These are phyloP conservation scores for Guaruba guarouba DNA, from an alignment of 2,113 vertebrate species.

Conservation along the genomic window DNA sequence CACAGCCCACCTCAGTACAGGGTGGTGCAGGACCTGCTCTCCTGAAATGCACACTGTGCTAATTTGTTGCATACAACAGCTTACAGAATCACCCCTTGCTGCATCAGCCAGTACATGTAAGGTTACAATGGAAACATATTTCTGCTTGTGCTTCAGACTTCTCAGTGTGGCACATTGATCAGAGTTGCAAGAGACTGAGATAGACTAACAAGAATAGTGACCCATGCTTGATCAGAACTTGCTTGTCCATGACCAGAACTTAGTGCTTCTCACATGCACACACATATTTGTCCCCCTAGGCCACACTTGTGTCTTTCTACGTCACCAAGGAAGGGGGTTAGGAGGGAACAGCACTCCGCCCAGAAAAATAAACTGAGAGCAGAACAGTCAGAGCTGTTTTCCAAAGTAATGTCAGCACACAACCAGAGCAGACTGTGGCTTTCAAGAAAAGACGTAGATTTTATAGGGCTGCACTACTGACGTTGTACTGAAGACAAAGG, in stretches of 20 bases:
- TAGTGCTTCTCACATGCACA: background rate
- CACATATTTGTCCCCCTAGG: background rate
- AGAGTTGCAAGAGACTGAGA: background rate
- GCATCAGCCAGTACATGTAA: background rate
- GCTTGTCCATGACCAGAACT: background rate
- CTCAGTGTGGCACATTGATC: background rate
- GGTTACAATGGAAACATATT: background rate
- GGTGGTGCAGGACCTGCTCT: background rate
- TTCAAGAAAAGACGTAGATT: background rate
- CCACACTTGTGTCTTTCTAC: background rate
- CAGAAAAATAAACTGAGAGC: background rate
- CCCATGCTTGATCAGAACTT: background rate
- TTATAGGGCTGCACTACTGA: background rate
- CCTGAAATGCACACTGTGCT: background rate
- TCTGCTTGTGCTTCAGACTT: background rate
- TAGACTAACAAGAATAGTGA: background rate
- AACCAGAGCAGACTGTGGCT: background rate
- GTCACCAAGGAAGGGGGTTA: accelerated
- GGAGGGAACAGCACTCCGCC: background rate
- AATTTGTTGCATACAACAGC: background rate
- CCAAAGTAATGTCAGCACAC: background rate
- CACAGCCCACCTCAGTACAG: background rate
- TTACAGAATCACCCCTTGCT: background rate
- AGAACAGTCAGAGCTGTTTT: background rate
- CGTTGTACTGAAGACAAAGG: background rate